A percentile compares a stretch with the other conserved stretches of the same genome.
phyloP scores from a whole-genome alignment of 2,797 vertebrate genomes.

The Synaphobranchus kaupii region DNA sequence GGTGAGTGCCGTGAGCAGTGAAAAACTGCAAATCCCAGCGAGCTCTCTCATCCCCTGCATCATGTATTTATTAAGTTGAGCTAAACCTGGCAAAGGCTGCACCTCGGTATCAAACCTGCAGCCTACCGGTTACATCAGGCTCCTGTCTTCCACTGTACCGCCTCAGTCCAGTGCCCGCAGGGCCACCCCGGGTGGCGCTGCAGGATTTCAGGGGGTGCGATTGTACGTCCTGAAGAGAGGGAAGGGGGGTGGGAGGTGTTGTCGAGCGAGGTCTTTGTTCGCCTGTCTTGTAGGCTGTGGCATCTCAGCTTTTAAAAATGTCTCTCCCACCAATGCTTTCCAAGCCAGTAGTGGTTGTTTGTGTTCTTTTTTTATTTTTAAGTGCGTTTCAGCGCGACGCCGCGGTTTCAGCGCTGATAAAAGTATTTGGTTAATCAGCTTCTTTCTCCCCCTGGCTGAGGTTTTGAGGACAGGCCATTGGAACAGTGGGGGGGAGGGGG shows the following conservation, averaged over 20 bases:
- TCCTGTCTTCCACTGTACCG: not conserved
- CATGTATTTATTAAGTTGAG: not conserved
- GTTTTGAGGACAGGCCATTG: conserved; percentile 72
- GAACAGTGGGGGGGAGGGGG: conserved; percentile 61
- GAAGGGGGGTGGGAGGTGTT: conserved; percentile 6
- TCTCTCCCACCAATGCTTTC: conserved; percentile 39
- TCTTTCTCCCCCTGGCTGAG: conserved; percentile 67
- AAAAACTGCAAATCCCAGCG: not conserved
- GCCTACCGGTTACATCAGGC: not conserved
- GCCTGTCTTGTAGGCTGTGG: conserved; percentile 24
- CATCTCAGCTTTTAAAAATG: conserved; percentile 29
- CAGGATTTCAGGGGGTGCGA: conserved; percentile 37
- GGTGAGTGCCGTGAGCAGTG: not conserved
- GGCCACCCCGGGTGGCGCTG: conserved; percentile 23
- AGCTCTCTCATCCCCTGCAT: not conserved
- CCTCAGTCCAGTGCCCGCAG: not conserved
- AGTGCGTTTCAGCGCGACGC: conserved; percentile 71
- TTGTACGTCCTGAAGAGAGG: conserved; percentile 32
- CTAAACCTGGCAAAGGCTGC: not conserved
- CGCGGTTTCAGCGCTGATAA: conserved; percentile 79
- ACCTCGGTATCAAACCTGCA: not conserved
- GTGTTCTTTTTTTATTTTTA: conserved; percentile 56
- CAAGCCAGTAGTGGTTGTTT: conserved; percentile 41
- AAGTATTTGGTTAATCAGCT: conserved; percentile 87
- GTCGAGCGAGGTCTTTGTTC: conserved; percentile 25